These are phyloP conservation scores for Batillaria attramentaria DNA, from an alignment of 1,140 invertebrate species.

Conservation along the genomic window DNA sequence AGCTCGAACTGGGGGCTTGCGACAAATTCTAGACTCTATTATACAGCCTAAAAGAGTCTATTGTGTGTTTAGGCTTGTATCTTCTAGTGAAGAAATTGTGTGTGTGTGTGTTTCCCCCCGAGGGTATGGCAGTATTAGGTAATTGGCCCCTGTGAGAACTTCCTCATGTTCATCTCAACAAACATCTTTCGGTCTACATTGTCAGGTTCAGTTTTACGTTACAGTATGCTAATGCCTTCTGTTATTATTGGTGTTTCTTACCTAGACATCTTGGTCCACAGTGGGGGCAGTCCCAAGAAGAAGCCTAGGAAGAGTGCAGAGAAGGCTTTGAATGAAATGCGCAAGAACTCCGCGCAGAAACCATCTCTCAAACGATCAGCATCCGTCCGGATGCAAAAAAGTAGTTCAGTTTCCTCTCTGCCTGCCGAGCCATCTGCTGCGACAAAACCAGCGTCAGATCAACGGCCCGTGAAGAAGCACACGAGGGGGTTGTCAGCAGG, in stretches of 20 bases:
- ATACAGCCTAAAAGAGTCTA: no score
- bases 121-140: background rate
- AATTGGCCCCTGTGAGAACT: no score
- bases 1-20: no score
- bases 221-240: background rate
- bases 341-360: background rate
- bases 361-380: background rate
- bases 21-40: no score
- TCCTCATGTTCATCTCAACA: no score
- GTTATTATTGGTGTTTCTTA: background rate
- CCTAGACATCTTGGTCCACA: constrained; percentile 19
- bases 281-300: constrained; percentile 4
- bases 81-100: no score
- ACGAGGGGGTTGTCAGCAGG: background rate
- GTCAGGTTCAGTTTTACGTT: background rate
- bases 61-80: no score
- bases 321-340: background rate
- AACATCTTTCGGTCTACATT: background rate
- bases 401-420: constrained; percentile 4
- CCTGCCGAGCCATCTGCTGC: background rate
- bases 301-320: constrained; percentile 22
- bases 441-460: background rate
- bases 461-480: background rate
- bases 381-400: background rate
- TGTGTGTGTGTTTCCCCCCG: no score